Percentiles rank a stretch among this genome's conserved stretches.
Conservation (phyloP, 1,140 invertebrate genomes). For the Ctenoplectra terminalis region DNA sequence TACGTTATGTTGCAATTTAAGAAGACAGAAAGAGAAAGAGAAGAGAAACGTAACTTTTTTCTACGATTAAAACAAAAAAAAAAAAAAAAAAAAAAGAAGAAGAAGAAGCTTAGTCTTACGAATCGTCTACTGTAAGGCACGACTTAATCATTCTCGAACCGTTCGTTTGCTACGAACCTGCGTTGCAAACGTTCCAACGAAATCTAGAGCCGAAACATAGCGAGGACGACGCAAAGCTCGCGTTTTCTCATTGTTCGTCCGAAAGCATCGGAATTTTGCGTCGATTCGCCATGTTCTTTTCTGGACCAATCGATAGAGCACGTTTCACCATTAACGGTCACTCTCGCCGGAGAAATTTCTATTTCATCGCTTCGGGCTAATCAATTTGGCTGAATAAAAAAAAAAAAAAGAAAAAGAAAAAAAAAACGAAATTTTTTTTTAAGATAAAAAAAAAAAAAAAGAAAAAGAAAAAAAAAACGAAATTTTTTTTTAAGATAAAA, state of each 20-base stretch:
- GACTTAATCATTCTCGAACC: background rate
- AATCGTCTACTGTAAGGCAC: background rate
- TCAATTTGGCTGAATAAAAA: background rate
- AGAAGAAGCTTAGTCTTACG: background rate
- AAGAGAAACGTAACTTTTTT: too few relatives aligned
- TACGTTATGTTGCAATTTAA: background rate
- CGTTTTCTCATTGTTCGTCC: too few relatives aligned
- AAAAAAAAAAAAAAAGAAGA: background rate
- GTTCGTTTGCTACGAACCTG: background rate
- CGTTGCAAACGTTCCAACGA: background rate
- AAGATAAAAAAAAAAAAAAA: too few relatives aligned
- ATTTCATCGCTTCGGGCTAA: slow-evolving; percentile 27
- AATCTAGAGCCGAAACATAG: background rate
- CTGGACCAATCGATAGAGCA: slow-evolving; percentile 33
- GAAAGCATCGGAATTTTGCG: background rate
- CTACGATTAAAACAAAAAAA: too few relatives aligned
- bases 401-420: too few relatives aligned
- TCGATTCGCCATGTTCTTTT: slow-evolving; percentile 3
- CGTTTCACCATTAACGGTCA: background rate
- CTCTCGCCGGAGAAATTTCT: background rate
- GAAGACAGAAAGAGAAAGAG: background rate
- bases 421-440: too few relatives aligned
- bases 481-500: too few relatives aligned
- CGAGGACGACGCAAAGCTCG: background rate
- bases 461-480: too few relatives aligned